Evolutionary conservation across 30 jellyfish, hydroid and myxozoan species (phyloP), one percentile per base, ranked within the genome.

Genomic region (Hydractinia symbiolongicarpus): DNA sequence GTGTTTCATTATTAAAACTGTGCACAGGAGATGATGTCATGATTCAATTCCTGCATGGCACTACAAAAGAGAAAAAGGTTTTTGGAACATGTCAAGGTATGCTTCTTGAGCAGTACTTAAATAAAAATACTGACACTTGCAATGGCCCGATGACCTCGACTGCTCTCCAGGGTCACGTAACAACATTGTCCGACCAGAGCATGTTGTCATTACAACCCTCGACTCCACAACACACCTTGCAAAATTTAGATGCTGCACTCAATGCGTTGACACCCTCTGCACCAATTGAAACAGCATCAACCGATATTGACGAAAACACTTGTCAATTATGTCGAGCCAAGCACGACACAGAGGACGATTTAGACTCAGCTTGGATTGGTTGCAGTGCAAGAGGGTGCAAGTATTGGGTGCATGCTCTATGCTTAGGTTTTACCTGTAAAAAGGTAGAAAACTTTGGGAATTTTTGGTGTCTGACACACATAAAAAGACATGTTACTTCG

Each of bases 391-490:
- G 21, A 13, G 78, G 51, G 19, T 67, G 78, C 21, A 21, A 67
- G 11, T 67, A 67, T 67, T 67, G 78, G 78, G 78, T 67, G 51
- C 78, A 67, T 20, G n/a, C 50, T 67, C 14, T 67, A 21, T 67
- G 78, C 51, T 10, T 13, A 13, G 4, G 78, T 10, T 67, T 67
- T 67, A 21, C 78, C 69, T 11, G 19, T 58, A 58, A 58, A 16
- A 58, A 58, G 19, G 69, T 16, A 11, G 19, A 58, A 16, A 16
- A 11, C 15, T 58, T 58, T 11, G 19, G 69, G 15, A 16, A 58
- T 58, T 58, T 58, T 16, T 58, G 69, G 69, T 58, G 69, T 58
- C 69, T 3, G 19, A 16, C 69, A 11, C 69, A 58, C 69, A 11
- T 58, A 58, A 58, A 58, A 16, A 58, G 19, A 58, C 19, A 11